These are phyloP conservation scores for Archips crataeganus DNA, from an alignment of 2,888 invertebrate species.

Conservation along the genomic window DNA sequence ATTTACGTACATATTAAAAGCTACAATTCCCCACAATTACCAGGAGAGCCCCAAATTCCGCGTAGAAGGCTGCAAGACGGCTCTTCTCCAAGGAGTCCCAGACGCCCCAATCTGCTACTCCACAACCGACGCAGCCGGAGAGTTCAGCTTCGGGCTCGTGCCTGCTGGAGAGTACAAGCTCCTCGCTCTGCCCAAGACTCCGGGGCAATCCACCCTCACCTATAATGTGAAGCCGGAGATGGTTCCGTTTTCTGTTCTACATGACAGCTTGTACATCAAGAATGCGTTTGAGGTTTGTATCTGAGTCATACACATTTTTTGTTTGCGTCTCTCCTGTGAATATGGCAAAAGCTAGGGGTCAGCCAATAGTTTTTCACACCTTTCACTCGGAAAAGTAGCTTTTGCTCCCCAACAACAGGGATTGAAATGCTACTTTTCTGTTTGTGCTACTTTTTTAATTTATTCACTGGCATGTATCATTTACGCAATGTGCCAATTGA, in stretches of 20 bases:
- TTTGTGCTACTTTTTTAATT: too few relatives aligned
- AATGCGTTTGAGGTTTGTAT: slow-evolving; percentile 88
- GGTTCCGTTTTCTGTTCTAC: slow-evolving; percentile 89
- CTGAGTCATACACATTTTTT: not conserved
- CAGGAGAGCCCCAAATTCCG: slow-evolving; percentile 75
- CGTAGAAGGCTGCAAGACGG: slow-evolving; percentile 86
- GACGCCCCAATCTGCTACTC: slow-evolving; percentile 90
- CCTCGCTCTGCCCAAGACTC: slow-evolving; percentile 85
- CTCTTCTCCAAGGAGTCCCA: slow-evolving; percentile 85
- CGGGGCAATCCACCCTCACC: slow-evolving; percentile 86
- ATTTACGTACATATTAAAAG: too few relatives aligned
- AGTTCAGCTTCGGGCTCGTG: slow-evolving; percentile 92
- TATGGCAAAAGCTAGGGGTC: too few relatives aligned
- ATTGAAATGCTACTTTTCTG: too few relatives aligned
- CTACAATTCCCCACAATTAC: slow-evolving; percentile 43
- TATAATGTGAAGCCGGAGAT: slow-evolving; percentile 92
- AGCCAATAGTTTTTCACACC: too few relatives aligned
- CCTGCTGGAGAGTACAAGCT: slow-evolving; percentile 93
- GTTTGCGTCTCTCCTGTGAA: too few relatives aligned
- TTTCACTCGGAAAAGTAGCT: too few relatives aligned
- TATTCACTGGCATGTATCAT: too few relatives aligned
- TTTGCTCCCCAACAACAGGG: too few relatives aligned
- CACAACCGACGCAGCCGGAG: slow-evolving; percentile 89
- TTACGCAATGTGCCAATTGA: too few relatives aligned
- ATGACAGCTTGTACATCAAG: slow-evolving; percentile 88